These are phyloP conservation scores for Synanthedon vespiformis DNA, from an alignment of 2,888 invertebrate genomes.

Conservation along the genomic window DNA sequence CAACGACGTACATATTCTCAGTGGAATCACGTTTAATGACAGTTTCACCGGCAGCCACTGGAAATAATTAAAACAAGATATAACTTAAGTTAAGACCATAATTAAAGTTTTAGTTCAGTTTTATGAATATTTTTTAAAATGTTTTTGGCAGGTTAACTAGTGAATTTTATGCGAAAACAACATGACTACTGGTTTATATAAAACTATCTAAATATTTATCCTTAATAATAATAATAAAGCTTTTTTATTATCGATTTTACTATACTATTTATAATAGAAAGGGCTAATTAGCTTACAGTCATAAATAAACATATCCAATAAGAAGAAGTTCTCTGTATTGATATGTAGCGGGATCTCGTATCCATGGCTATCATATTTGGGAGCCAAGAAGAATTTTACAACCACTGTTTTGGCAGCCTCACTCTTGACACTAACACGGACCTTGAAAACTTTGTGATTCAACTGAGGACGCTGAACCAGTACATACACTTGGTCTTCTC, in stretches of 20 bases:
- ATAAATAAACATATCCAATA: constrained; percentile 68
- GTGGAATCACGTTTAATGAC: constrained; percentile 68
- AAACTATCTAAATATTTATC: no score
- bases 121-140: no score
- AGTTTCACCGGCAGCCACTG: constrained; percentile 55
- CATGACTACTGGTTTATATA: no score
- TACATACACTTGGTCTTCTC: constrained; percentile 25
- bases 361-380: constrained; percentile 74
- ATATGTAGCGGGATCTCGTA: constrained; percentile 61
- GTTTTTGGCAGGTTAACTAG: not conserved
- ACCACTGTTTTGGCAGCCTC: constrained; percentile 61
- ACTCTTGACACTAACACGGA: constrained; percentile 72
- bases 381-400: constrained; percentile 76
- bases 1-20: constrained; percentile 67
- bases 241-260: no score
- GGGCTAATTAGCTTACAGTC: constrained; percentile 50
- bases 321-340: constrained; percentile 70
- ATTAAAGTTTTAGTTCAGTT: no score
- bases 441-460: constrained; percentile 78
- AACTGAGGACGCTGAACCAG: constrained; percentile 75
- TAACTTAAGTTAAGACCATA: no score
- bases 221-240: not conserved
- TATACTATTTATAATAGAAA: not conserved
- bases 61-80: not conserved
- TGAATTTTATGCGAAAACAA: not conserved